Evolutionary conservation across 2,113 vertebrate species (phyloP).

Genomic region (Urocynchramus pylzowi): DNA sequence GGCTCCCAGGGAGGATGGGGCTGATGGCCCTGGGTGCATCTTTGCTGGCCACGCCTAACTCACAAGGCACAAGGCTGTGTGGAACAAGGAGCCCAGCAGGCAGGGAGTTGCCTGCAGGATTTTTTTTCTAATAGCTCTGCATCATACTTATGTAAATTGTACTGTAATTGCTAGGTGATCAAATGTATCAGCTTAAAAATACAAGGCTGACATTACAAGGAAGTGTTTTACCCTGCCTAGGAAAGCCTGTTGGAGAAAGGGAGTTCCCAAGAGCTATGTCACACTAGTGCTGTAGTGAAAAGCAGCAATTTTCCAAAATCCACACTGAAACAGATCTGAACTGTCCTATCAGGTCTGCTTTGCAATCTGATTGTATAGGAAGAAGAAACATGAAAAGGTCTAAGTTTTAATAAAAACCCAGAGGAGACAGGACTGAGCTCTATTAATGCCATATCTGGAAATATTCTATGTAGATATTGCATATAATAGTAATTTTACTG

Average conservation of each 20-base stretch:
- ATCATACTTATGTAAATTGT: neutral
- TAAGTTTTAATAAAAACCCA: neutral
- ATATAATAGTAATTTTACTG: neutral
- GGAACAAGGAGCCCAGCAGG: neutral
- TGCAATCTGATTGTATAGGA: neutral
- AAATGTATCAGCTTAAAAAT: neutral
- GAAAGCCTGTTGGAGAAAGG: neutral
- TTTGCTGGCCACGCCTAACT: neutral
- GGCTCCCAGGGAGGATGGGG: neutral
- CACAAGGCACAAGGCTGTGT: neutral
- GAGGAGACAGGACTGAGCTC: neutral
- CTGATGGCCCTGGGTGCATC: neutral
- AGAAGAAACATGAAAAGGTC: neutral
- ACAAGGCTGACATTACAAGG: neutral
- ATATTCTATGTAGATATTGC: neutral
- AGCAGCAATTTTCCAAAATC: neutral
- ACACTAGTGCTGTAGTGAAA: neutral
- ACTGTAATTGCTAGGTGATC: neutral
- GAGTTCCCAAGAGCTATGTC: neutral
- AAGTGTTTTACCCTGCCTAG: neutral
- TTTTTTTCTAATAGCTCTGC: neutral
- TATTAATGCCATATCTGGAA: accelerated
- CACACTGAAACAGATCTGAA: neutral
- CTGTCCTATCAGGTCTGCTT: neutral
- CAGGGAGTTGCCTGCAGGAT: neutral